Evolutionary conservation across 1,140 invertebrate species (phyloP), one percentile per base, ranked within the genome.

Genomic region (Cotesia glomerata): DNA sequence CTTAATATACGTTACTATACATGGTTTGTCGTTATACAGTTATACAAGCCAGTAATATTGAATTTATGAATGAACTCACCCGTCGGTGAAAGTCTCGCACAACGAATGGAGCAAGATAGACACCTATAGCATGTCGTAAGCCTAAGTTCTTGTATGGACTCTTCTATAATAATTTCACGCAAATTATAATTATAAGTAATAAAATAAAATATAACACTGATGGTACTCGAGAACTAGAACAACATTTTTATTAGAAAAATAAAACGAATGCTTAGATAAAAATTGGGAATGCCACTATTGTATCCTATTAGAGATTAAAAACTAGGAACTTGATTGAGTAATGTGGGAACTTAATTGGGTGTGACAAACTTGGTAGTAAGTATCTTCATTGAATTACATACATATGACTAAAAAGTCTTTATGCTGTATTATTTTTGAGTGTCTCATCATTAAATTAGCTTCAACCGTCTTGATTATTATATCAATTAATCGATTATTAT

Each of bases 31-130:
- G 45, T 69, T 63, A 56, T 74, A 34, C 65, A 71, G 75, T 73
- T 74, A 54, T 54, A 76, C 75, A 63, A 77, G 74, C 74, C 78
- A 77, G 78, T 75, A 81, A 83, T 82, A 81, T 82, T 80, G 80
- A 81, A 84, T 84, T 84, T 83, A 84, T 84, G 82, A 84, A 84
- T 84, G 82, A 83, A 83, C 78, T 77, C 69, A 76, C 75, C 76
- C 76, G 77, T 77, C 70, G 70, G 82, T 83, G 82, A 83, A 84
- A 84, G 82, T 84, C 81, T 77, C 74, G 59, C 45, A 62, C 52
- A 72, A 69, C 74, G 72, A 73, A 63, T 70, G 62, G 26, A 70
- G 36, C 45, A 68, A 9, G 49, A 73, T 14, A 13, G 58, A 69
- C 58, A 58, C 14, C 59, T 39, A 65, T 36, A 32, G n/a, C 63